A percentile compares a stretch with the other conserved stretches of the same genome.
Conservation (phyloP, 2,113 vertebrate species). For the Sylvilagus bachmani region DNA sequence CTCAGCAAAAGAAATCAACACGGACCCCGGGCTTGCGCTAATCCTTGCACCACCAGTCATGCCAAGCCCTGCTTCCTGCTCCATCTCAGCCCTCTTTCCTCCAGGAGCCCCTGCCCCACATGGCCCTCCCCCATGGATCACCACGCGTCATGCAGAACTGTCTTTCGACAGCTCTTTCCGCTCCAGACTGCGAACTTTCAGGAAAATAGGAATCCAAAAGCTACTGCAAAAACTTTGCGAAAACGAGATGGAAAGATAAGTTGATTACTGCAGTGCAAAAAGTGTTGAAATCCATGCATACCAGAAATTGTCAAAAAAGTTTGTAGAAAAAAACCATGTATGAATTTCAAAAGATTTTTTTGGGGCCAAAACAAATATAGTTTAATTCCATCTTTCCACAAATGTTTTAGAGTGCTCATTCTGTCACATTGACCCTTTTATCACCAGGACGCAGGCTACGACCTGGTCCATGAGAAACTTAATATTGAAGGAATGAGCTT, state of each 20-base stretch:
- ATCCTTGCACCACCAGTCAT: not conserved
- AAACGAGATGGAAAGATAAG: too few species aligned
- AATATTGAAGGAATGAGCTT: not conserved
- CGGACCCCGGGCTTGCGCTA: too few species aligned
- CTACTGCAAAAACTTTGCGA: too few species aligned
- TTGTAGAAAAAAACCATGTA: too few species aligned
- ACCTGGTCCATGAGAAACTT: not conserved
- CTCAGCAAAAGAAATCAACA: not conserved
- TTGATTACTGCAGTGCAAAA: too few species aligned
- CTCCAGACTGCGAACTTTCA: not conserved
- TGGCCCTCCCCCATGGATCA: not conserved
- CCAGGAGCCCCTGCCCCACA: rapidly evolving
- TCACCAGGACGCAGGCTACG: not conserved
- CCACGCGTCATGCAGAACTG: not conserved
- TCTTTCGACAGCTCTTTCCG: not conserved
- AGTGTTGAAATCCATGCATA: too few species aligned
- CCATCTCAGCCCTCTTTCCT: not conserved
- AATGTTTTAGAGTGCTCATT: too few species aligned
- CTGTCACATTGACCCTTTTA: conserved; percentile 6
- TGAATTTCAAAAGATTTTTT: too few species aligned
- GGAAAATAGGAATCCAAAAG: not conserved
- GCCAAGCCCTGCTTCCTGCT: not conserved
- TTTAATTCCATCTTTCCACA: too few species aligned
- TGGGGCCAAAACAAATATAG: too few species aligned
- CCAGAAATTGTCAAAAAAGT: too few species aligned